A percentile compares a stretch with the other conserved stretches of the same genome.
Conservation (phyloP, 1,140 invertebrate species). For the Caenorhabditis elegans region WBcel235 BX284606.5:3049001-3049500, state of each 20-base stretch:
- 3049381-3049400: conserved; percentile 12
- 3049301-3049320: conserved; percentile 8
- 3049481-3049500: background rate
- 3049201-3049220: too few species aligned
- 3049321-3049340: background rate
- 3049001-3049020: too few species aligned
- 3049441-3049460: background rate
- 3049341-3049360: background rate
- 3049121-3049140: too few species aligned
- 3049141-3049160: too few species aligned
- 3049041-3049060: too few species aligned
- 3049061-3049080: too few species aligned
- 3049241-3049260: background rate
- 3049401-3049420: conserved; percentile 23
- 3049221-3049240: too few species aligned
- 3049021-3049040: too few species aligned
- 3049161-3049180: background rate
- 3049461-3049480: background rate
- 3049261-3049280: background rate
- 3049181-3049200: too few species aligned
- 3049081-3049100: too few species aligned
- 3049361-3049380: conserved; percentile 14
- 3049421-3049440: background rate
- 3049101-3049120: too few species aligned
- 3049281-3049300: background rate